Percentiles rank a stretch among this genome's conserved stretches.
Conservation (phyloP, 1,140 invertebrate species). For the Bombyx mandarina region DNA sequence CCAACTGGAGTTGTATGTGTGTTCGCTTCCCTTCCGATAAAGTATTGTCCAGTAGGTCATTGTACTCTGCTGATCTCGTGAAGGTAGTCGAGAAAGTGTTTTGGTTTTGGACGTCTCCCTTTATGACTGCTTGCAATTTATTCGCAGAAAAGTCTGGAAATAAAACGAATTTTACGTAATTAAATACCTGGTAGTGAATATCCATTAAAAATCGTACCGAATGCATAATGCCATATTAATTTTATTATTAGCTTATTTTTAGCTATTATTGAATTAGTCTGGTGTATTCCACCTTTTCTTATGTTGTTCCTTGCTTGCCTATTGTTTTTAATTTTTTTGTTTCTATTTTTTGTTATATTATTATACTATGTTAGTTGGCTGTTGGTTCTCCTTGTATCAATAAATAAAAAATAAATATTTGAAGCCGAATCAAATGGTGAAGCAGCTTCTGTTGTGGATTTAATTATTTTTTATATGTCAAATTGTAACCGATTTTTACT, state of each 20-base stretch:
- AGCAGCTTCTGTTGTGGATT: too few relatives aligned
- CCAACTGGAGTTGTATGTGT: conserved; percentile 19
- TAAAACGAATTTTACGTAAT: too few relatives aligned
- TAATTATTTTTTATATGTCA: too few relatives aligned
- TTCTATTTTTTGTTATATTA: too few relatives aligned
- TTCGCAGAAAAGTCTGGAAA: conserved; percentile 24
- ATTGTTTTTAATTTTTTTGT: background rate
- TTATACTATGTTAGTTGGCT: too few relatives aligned
- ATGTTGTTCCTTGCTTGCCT: too few relatives aligned
- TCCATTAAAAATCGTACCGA: background rate
- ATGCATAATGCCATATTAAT: background rate
- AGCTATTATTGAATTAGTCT: too few relatives aligned
- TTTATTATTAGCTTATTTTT: background rate
- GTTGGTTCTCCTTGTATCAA: background rate
- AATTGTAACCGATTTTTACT: too few relatives aligned
- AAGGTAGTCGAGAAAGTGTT: conserved; percentile 13
- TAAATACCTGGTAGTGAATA: background rate
- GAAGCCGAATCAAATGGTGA: too few relatives aligned
- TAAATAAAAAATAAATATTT: background rate
- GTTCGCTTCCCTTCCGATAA: conserved; percentile 15
- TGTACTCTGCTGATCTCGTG: conserved; percentile 12
- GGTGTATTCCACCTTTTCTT: too few relatives aligned
- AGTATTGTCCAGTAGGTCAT: conserved; percentile 17
- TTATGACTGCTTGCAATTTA: conserved; percentile 15
- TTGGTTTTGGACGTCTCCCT: conserved; percentile 19